Conservation (phyloP, 1,140 invertebrate genomes). For the Drosophila pseudoananassae region DNA sequence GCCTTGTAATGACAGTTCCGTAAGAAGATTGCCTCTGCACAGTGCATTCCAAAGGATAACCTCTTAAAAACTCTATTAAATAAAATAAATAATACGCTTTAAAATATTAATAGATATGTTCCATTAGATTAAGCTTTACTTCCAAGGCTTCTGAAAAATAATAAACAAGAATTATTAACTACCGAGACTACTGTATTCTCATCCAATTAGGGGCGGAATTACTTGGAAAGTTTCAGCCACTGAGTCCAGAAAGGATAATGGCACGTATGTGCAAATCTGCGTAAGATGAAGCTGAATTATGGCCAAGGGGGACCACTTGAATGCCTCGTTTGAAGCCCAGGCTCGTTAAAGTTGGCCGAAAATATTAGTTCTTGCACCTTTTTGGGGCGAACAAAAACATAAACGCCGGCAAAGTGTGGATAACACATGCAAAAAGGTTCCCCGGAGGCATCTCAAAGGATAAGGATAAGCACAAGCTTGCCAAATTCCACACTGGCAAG, state of each 20-base stretch:
- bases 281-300: slow-evolving; percentile 52
- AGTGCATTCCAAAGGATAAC: neutral
- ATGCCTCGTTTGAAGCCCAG: slow-evolving; percentile 12
- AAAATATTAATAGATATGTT: neutral
- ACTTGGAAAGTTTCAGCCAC: slow-evolving; percentile 10
- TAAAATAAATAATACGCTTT: neutral
- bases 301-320: slow-evolving; percentile 27
- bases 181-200: neutral
- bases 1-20: slow-evolving; percentile 55
- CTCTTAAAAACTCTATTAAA: neutral
- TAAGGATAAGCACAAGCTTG: neutral
- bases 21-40: slow-evolving; percentile 28
- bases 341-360: slow-evolving; percentile 15
- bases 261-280: slow-evolving; percentile 9
- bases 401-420: neutral
- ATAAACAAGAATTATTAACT: slow-evolving; percentile 12
- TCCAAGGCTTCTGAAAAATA: neutral
- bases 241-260: slow-evolving; percentile 23
- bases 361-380: slow-evolving; percentile 45
- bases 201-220: slow-evolving; percentile 30
- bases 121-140: neutral
- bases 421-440: slow-evolving; percentile 30
- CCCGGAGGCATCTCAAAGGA: neutral
- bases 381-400: slow-evolving; percentile 2
- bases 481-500: neutral